Evolutionary conservation across 2,797 vertebrate genomes (phyloP), one percentile per base, ranked within the genome.

Genomic region (Orientallactaga sibirica): DNA sequence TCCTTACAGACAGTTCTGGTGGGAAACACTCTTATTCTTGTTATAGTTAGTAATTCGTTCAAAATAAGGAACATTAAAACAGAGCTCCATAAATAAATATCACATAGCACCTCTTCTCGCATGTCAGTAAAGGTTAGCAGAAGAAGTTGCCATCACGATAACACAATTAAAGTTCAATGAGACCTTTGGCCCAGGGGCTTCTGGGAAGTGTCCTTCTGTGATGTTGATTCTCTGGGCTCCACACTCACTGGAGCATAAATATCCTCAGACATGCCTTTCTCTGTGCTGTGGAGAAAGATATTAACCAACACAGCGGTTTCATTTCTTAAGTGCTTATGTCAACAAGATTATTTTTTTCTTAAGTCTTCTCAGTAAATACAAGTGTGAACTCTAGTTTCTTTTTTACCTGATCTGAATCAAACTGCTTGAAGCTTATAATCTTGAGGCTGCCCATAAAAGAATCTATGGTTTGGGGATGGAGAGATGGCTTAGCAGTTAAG

Each of bases 261-360:
- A 79, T 33, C 64, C 73, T 52, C 71, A 33, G 22, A 1, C 37
- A 29, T 83, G 41, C 79, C 16, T n/a, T 77, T 81, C 83, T 88
- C 76, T 62, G 0, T 24, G 6, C 24, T 79, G 55, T 74, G 9
- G 18, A 91, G 77, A 48, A 79, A 82, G 76, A 66, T 33, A 71
- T 71, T 62, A 79, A 82, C 43, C 29, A 84, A 37, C 48, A 61
- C 19, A 62, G 43, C 37, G 41, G 68, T 90, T 92, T 74, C 77
- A 67, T 67, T 81, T 90, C 78, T 85, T 79, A 73, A 73, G 62
- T n/a, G 90, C 29, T 70, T 80, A 41, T 29, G 78, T 87, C 93
- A 81, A 90, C 19, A 87, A 77, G 62, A 68, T 79, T 74, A 62
- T 64, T 70, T 74, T 61, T 61, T 37, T 37, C 43, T 66, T 4